phyloP scores from a whole-genome alignment of 2,888 invertebrate genomes.

The Nomada fabriciana region DNA sequence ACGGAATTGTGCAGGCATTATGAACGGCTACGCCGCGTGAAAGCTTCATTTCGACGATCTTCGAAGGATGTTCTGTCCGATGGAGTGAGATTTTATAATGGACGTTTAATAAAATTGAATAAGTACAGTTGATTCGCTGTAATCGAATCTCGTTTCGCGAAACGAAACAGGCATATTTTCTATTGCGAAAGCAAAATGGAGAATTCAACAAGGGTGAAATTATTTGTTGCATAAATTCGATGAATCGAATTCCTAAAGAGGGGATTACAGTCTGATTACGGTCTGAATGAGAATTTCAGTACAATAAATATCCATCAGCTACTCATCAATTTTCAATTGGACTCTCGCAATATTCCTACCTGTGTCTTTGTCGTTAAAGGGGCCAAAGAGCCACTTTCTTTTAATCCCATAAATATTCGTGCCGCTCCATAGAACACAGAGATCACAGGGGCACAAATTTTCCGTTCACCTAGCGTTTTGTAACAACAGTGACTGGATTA shows the following conservation, averaged over 20 bases:
- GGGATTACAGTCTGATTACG: too few species aligned
- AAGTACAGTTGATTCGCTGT: not conserved
- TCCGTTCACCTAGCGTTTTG: slow-evolving; percentile 35
- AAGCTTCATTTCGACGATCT: not conserved
- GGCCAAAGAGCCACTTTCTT: slow-evolving; percentile 25
- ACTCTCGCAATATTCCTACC: not conserved
- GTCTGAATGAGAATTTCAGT: too few species aligned
- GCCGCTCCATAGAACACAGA: slow-evolving; percentile 30
- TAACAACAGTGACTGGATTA: slow-evolving; percentile 30
- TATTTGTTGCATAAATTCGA: too few species aligned
- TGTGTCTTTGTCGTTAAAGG: not conserved
- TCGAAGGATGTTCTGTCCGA: not conserved
- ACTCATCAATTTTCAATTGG: too few species aligned
- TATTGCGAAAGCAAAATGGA: too few species aligned
- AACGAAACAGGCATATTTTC: too few species aligned
- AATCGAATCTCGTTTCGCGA: too few species aligned
- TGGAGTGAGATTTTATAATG: not conserved
- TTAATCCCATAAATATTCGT: slow-evolving; percentile 53
- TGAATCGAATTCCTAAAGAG: too few species aligned
- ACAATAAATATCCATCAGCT: too few species aligned
- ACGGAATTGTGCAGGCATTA: not conserved
- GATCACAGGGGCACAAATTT: slow-evolving; percentile 37
- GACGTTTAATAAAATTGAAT: not conserved
- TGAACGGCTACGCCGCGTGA: not conserved
- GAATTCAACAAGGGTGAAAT: too few species aligned